Percentiles rank a stretch among this genome's conserved stretches.
phyloP scores from a whole-genome alignment of 2,888 invertebrate species.

The Euzetes globulus region DNA sequence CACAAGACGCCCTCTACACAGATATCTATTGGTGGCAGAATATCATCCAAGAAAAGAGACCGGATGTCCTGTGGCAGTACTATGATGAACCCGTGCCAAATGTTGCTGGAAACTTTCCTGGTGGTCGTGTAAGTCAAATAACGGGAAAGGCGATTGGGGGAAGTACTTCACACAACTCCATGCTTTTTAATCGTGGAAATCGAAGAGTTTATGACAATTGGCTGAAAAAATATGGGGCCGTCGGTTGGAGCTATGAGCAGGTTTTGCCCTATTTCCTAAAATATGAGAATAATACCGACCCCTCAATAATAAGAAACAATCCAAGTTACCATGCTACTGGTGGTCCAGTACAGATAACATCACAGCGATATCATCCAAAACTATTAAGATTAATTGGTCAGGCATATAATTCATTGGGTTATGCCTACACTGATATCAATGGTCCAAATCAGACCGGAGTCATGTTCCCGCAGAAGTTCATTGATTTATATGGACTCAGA shows the following conservation, averaged over 20 bases:
- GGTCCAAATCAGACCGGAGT: slow-evolving; percentile 10
- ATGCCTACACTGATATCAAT: neutral
- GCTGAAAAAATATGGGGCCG: neutral
- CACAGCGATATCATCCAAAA: no score
- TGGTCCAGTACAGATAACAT: neutral
- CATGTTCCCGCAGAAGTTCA: neutral
- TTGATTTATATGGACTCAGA: neutral
- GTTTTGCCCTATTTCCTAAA: slow-evolving; percentile 7
- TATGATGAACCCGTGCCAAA: neutral
- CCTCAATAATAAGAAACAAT: neutral
- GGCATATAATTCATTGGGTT: no score
- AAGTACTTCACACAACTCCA: neutral
- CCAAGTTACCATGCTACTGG: neutral
- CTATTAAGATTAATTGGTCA: no score
- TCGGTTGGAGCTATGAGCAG: neutral
- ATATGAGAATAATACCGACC: neutral
- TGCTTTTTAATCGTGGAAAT: neutral
- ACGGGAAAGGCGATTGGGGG: neutral
- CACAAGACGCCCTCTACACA: neutral
- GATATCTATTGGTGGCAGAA: no score
- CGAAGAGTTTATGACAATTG: neutral
- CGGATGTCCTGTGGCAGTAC: neutral
- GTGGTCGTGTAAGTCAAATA: neutral
- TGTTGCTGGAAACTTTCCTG: neutral
- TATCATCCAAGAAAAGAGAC: no score